Evolutionary conservation across 2,113 vertebrate species (phyloP), one percentile per base, ranked within the genome.

Genomic region (Natator depressus): DNA sequence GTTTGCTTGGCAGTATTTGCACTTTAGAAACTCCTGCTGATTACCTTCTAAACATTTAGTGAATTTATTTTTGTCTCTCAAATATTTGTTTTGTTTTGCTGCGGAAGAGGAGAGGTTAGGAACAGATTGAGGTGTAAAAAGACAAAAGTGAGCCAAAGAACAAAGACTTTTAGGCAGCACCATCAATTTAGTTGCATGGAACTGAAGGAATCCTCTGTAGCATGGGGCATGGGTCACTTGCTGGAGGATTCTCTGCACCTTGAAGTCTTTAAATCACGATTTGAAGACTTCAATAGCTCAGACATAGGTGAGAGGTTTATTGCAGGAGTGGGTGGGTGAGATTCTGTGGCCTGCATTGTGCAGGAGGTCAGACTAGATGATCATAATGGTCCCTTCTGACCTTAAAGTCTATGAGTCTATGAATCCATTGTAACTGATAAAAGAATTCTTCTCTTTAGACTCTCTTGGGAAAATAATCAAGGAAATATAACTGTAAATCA

Each of bases 21-120:
- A 88, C 72, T 76, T 69, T 94, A 46, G 35, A 94, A 94, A 86
- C 88, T 90, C 49, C 80, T 91, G 93, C 90, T 62, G 51, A 42
- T 90, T 95, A 35, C 24, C 1, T 4, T 69, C 10, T 78, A 76
- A 94, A 31, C 81, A 10, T 20, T 22, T 69, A 90, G 38, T 0
- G 0, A 19, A 62, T 93, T 86, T 84, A 54, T 1, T 84, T 9
- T 0, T 2, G 11, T 27, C 47, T 38, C 17, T 72, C n/a, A 38
- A 72, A 42, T 72, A 38, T 72, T 72, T 72, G 69, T 83, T 91
- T 19, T 76, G 59, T 8, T 90, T 86, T 94, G 51, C 4, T 89
- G 10, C 47, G 14, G 35, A 22, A 88, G 31, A 87, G 35, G 47
- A 85, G 38, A 80, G 14, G 20, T 87, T 62, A 25, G 20, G 50